Evolutionary conservation across 2,888 invertebrate genomes (phyloP).

Genomic region (Philonicus albiceps): DNA sequence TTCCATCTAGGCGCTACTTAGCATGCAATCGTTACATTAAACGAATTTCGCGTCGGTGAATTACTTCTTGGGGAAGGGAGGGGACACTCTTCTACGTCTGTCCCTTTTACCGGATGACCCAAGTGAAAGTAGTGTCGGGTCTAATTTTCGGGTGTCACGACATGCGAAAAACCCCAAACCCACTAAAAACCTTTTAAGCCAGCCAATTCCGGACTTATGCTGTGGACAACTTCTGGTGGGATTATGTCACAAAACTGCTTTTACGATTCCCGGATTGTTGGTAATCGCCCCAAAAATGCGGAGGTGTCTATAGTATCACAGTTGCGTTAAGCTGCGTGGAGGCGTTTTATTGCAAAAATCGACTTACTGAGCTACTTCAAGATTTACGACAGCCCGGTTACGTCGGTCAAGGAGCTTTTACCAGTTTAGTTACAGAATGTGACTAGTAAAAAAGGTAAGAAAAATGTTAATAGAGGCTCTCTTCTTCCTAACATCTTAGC

Average conservation of each 20-base stretch:
- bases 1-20: background rate
- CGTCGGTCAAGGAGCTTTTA: background rate
- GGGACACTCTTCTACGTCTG: background rate
- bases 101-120: background rate
- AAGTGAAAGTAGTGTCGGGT: background rate
- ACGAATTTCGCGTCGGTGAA: constrained; percentile 21
- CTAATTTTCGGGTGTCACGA: constrained; percentile 39
- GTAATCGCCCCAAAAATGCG: background rate
- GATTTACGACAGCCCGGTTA: background rate
- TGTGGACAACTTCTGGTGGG: background rate
- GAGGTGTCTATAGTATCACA: background rate
- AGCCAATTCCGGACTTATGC: background rate
- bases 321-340: background rate
- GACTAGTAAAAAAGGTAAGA: background rate
- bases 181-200: constrained; percentile 25
- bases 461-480: background rate
- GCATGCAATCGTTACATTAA: constrained; percentile 32
- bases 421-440: background rate
- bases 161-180: background rate
- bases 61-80: background rate
- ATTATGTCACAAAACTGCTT: background rate
- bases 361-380: background rate
- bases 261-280: background rate
- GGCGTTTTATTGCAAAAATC: background rate
- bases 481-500: background rate